These are phyloP conservation scores for Acleris sparsana DNA, from an alignment of 2,888 invertebrate genomes.

Conservation along the genomic window DNA sequence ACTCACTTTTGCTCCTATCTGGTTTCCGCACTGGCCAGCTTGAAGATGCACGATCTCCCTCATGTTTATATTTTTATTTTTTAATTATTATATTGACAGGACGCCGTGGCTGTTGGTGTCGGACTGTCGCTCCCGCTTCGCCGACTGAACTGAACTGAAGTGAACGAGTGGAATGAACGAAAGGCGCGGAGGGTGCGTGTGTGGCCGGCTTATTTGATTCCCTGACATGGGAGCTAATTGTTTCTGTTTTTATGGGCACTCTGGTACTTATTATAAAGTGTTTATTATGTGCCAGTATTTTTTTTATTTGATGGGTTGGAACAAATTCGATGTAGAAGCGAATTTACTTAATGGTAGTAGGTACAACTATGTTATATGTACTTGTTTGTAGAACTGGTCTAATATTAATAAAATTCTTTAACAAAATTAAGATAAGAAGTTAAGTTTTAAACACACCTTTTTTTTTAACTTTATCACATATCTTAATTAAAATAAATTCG, in stretches of 20 bases:
- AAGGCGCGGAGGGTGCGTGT: slow-evolving; percentile 64
- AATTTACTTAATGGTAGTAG: too few species aligned
- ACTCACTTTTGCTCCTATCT: slow-evolving; percentile 87
- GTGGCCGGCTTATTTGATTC: slow-evolving; percentile 43
- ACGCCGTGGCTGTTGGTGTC: slow-evolving; percentile 16
- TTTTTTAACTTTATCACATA: too few species aligned
- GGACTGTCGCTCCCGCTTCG: slow-evolving; percentile 44
- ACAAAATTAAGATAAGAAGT: too few species aligned
- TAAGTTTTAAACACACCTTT: too few species aligned
- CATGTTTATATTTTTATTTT: slow-evolving; percentile 79
- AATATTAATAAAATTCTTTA: too few species aligned
- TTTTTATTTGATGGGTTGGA: too few species aligned
- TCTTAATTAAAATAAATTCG: too few species aligned
- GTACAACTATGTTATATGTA: too few species aligned
- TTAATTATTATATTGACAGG: slow-evolving; percentile 44
- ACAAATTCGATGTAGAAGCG: too few species aligned
- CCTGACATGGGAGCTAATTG: not conserved
- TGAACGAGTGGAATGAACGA: slow-evolving; percentile 47
- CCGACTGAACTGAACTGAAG: slow-evolving; percentile 61
- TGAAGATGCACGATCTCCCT: slow-evolving; percentile 93
- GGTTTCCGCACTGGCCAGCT: slow-evolving; percentile 93
- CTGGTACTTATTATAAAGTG: too few species aligned
- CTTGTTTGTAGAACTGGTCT: too few species aligned
- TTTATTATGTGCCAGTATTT: too few species aligned
- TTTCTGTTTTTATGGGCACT: not conserved